Base-by-base conservation (phyloP, 2,797 vertebrate genomes). In the Artibeus jamaicensis region DNA sequence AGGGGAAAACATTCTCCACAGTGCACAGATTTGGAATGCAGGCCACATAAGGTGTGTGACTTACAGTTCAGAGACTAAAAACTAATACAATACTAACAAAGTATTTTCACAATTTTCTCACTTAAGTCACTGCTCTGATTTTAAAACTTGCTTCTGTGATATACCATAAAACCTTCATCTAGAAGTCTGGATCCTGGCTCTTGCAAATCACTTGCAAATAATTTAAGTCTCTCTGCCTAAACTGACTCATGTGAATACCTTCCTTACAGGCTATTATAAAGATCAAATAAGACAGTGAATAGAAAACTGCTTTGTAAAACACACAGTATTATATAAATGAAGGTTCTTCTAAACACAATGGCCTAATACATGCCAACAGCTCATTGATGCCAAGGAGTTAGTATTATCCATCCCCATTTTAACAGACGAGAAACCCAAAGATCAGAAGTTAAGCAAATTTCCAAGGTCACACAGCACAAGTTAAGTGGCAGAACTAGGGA, bases 61-160 rank as follows among this genome's bases (percentile, higher is more conserved):
- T 93, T 90, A 15, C 6, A 70, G 6, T 73, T 83, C 19, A 84
- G 46, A 94, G 12, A 57, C 79, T 89, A 86, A 91, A 89, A 87
- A 77, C 53, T 18, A 88, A 84, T 34, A 82, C 76, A 32, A 92
- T 50, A 90, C 46, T 81, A 82, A 93, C 19, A 76, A 90, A 90
- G 44, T n/a, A 78, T 89, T 91, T 92, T 97, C 91, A 95, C 70
- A 97, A 62, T 77, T 29, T 92, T 42, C 62, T 90, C 77, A 94
- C 39, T 90, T 93, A 95, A 90, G 59, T 81, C 70, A 71, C 18
- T 81, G 73, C 12, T 93, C 87, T 96, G 74, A 86, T 77, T 95
- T 86, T 91, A 86, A 87, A 96, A 89, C n/a, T 50, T 89, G 15
- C 44, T 77, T 79, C 88, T 93, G 18, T 91, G 50, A 92, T 16